Evolutionary conservation across 1,140 invertebrate species (phyloP).

Genomic region (Planococcus citri): DNA sequence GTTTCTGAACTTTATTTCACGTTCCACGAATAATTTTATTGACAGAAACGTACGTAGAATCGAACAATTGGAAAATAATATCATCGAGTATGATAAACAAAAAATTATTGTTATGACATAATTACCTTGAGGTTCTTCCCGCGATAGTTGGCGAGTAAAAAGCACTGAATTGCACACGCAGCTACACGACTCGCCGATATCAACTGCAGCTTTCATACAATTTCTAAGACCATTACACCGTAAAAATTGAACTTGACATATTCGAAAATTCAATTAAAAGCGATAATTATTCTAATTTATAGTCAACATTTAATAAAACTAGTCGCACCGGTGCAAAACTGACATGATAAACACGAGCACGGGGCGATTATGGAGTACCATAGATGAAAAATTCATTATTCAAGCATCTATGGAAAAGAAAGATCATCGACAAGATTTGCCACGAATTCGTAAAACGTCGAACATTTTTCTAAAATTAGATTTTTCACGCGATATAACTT

Average conservation of each 20-base stretch:
- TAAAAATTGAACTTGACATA: neutral
- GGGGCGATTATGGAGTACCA: neutral
- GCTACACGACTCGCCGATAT: neutral
- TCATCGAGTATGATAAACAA: neutral
- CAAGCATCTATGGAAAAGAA: too few species aligned
- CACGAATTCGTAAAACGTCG: too few species aligned
- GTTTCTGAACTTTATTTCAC: neutral
- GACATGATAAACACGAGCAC: constrained; percentile 1
- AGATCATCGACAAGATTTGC: neutral
- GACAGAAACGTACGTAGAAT: neutral
- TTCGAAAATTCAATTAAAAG: neutral
- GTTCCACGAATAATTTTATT: neutral
- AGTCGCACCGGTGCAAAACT: neutral
- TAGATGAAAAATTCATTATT: neutral
- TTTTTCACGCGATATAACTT: too few species aligned
- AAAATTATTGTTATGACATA: neutral
- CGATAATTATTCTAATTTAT: neutral
- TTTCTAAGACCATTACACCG: neutral
- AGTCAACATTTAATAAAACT: constrained; percentile 2
- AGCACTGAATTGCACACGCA: neutral
- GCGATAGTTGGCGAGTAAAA: neutral
- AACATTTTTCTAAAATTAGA: too few species aligned
- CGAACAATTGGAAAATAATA: neutral
- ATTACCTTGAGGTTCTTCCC: constrained; percentile 2
- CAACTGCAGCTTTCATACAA: neutral